Base-by-base conservation (phyloP, 1,140 invertebrate genomes). In the Coptotermes formosanus region DNA sequence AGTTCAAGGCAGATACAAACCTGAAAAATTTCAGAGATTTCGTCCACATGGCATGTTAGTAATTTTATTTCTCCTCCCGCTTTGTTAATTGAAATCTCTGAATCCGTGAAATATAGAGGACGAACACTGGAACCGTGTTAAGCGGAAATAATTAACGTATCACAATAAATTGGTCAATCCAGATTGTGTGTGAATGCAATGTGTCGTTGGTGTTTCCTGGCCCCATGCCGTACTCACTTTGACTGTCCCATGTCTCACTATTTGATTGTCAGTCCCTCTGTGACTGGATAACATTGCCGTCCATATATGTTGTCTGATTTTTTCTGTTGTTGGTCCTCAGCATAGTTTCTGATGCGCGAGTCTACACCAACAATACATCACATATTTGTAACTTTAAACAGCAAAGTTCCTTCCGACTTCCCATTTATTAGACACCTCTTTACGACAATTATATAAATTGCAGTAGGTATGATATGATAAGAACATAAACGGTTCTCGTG, bases 291-390 rank as follows among this genome's bases (percentile, higher is more conserved):
- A 75, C 64, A 30, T 75, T 75, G 64, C 64, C 7, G 64, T 30
- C 64, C 64, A 75, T 75, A n/a, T 75, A 75, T 75, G 64, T 30
- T 75, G 64, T 75, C 64, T 75, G 64, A 75, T 30, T 75, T n/a
- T 75, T 75, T 75, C n/a, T 75, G 64, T 75, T 75, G 64, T 75
- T 75, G 64, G 7, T 75, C 64, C 64, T 75, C 64, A 75, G 64
- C 30, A n/a, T 75, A 75, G 64, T n/a, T 75, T 75, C 64, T 75
- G 64, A 75, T 30, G 64, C 64, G 25, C n/a, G 30, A 30, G 9
- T 75, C 25, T 75, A 30, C 64, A 75, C 64, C 64, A 30, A 6
- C 64, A 75, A 30, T 75, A 30, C 7, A 16, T 11, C 64, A n/a
- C 25, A 30, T 12, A 59, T 14, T 59, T 59, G 3, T 4, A 38